A percentile compares a stretch with the other conserved stretches of the same genome.
phyloP scores from a whole-genome alignment of 2,113 vertebrate species.

The Tenebrosternarchus preto region DNA sequence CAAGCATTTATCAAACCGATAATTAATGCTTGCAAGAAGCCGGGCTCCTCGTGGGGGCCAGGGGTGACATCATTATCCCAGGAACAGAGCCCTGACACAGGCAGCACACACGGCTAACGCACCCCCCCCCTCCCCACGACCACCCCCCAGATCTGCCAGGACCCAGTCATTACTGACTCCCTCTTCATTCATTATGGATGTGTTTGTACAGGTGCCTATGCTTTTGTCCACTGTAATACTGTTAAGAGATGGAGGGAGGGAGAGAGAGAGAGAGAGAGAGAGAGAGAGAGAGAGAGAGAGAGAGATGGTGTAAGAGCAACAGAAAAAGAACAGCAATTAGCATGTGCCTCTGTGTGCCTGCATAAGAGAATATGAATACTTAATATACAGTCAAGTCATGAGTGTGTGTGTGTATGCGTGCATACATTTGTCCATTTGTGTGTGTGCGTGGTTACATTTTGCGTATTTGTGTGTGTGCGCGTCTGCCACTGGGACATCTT shows the following conservation, averaged over 20 bases:
- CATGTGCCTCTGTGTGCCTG: too few relatives aligned
- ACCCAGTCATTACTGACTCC: slow-evolving; percentile 41
- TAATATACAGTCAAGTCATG: background rate
- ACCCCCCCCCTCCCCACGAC: background rate
- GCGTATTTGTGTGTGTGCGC: too few relatives aligned
- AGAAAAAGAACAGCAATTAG: background rate
- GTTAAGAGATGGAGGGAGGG: slow-evolving; percentile 24
- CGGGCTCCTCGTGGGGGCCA: slow-evolving; percentile 27
- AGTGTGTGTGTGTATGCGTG: too few relatives aligned
- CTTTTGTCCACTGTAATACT: slow-evolving; percentile 34
- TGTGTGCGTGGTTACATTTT: too few relatives aligned
- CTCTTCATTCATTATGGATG: slow-evolving; percentile 48
- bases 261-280: slow-evolving; percentile 27
- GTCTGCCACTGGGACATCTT: too few relatives aligned
- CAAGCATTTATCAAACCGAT: slow-evolving; percentile 47
- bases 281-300: background rate
- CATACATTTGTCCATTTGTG: too few relatives aligned
- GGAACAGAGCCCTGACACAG: slow-evolving; percentile 28
- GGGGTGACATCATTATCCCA: slow-evolving; percentile 49
- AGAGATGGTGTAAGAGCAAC: background rate
- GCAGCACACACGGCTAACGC: background rate
- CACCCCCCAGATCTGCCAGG: background rate
- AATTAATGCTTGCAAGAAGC: slow-evolving; percentile 38
- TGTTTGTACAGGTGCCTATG: slow-evolving; percentile 20
- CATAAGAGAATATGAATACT: background rate